Percentiles rank a stretch among this genome's conserved stretches.
These are phyloP conservation scores for Dicycla oo DNA, from an alignment of 2,888 invertebrate species.

Conservation along the genomic window DNA sequence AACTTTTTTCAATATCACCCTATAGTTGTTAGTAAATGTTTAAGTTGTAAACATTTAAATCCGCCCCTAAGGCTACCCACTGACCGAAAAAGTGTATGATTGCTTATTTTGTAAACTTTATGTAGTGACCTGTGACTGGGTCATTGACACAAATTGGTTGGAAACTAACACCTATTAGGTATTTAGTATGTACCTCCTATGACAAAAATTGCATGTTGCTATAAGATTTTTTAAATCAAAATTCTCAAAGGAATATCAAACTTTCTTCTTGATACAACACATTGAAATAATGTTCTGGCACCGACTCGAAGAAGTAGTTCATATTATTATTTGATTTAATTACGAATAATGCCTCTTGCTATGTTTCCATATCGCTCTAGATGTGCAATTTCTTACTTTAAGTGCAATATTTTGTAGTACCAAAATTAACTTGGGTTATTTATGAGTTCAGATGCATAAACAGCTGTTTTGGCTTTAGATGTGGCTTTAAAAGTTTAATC, in stretches of 20 bases:
- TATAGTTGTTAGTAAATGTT: conserved; percentile 24
- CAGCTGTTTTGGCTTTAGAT: not conserved
- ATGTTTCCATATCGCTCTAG: not conserved
- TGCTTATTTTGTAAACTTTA: not conserved
- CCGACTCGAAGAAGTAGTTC: too few species aligned
- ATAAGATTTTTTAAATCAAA: not conserved
- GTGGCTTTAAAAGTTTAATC: not conserved
- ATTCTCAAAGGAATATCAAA: not conserved
- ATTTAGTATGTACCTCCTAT: too few species aligned
- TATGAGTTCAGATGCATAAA: not conserved
- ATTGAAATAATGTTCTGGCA: too few species aligned
- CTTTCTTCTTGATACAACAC: not conserved
- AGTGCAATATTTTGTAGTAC: not conserved
- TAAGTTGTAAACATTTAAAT: too few species aligned
- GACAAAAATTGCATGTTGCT: too few species aligned
- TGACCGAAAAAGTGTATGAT: not conserved
- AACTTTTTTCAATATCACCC: not conserved
- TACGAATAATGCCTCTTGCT: not conserved
- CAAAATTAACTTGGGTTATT: not conserved
- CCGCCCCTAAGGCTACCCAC: too few species aligned
- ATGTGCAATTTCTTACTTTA: not conserved
- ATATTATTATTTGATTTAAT: not conserved
- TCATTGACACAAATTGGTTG: not conserved
- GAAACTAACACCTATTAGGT: not conserved
- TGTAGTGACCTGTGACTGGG: not conserved